phyloP scores from a whole-genome alignment of 2,888 invertebrate genomes.

The Notocelia uddmanniana region DNA sequence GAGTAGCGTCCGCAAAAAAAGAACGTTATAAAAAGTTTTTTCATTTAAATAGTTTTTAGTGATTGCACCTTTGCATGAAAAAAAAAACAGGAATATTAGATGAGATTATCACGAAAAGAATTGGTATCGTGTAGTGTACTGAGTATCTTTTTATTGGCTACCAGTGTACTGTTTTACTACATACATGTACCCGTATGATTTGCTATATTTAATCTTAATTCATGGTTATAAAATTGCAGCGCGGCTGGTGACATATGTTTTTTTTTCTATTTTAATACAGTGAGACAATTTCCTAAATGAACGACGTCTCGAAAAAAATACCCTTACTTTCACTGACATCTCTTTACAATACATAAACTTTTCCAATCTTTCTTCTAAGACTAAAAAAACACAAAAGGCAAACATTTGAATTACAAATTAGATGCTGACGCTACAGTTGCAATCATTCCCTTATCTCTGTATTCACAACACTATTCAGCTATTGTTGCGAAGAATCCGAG shows the following conservation, averaged over 20 bases:
- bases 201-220: background rate
- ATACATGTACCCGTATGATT: too few relatives aligned
- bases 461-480: constrained; percentile 57
- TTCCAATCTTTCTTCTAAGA: constrained; percentile 12
- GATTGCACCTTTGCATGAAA: background rate
- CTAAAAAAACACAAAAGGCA: constrained; percentile 6
- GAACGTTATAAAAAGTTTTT: constrained; percentile 2
- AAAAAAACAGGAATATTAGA: too few relatives aligned
- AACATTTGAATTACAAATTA: constrained; percentile 48
- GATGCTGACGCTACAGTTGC: constrained; percentile 66
- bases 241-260: background rate
- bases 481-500: constrained; percentile 68
- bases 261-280: background rate
- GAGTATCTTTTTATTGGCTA: background rate
- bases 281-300: background rate
- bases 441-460: constrained; percentile 65
- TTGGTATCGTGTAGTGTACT: too few relatives aligned
- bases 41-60: background rate
- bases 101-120: background rate
- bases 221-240: background rate
- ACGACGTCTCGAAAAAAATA: background rate
- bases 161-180: background rate
- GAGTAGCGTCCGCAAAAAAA: constrained; percentile 63
- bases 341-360: constrained; percentile 6
- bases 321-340: constrained; percentile 1